Evolutionary conservation across 2,888 invertebrate genomes (phyloP), one percentile per base, ranked within the genome.

Genomic region (Girardia tigrina): DNA sequence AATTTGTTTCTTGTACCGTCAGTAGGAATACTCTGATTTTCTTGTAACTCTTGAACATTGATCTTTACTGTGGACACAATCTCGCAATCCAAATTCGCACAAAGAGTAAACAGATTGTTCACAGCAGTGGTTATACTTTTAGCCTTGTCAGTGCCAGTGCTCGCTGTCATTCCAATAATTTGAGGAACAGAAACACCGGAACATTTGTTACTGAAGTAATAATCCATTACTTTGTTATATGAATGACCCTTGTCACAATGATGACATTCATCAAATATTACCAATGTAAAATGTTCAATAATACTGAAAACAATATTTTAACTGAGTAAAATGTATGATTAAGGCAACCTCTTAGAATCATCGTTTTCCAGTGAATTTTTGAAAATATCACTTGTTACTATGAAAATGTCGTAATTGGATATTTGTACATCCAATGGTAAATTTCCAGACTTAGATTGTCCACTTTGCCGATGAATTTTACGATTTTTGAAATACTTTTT

Each of bases 131-230:
- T 77, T 0, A 76, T 73, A 29, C 78, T 80, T 29, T 80, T 81
- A 0, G 82, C 80, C 70, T 81, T 81, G 0, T 81, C 82, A 4
- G 83, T 83, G 14, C 84, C 84, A 1, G 84, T 80, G 1, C 84
- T 84, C 0, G 84, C 84, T 8, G 84, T 84, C 71, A 84, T 75
- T 6, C 84, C 84, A 26, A 84, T 79, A 76, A 85, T 81, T 81
- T 85, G 79, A 1, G 29, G 12, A 14, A 36, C 70, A 14, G 69
- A 28, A 0, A 16, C n/a, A n/a, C 28, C 26, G 8, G 70, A 6
- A 56, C 23, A 73, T 74, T 80, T 81, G 42, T 79, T 76, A 27
- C 80, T 80, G 78, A 81, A 78, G 77, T 83, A 83, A 72, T 75
- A 71, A 1, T 77, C 77, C 82, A 82, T 82, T 56, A 82, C 80